Base-by-base conservation (phyloP, 2,797 vertebrate species). In the Rhodeus uyekii region DNA sequence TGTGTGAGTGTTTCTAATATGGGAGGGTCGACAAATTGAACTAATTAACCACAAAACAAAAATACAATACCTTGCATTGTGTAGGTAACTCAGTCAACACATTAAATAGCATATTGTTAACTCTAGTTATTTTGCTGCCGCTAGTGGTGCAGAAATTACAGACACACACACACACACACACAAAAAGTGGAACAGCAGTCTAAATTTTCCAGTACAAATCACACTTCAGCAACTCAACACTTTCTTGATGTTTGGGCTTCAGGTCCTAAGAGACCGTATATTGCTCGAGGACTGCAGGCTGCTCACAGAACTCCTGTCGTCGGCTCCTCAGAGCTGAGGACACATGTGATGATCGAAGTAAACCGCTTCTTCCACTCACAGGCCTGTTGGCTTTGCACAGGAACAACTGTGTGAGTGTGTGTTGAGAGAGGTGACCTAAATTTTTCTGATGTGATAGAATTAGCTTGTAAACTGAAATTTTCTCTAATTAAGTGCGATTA, bases 401-500 rank as follows among this genome's bases (percentile, higher is more conserved):
- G 22, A 60, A 71, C 78, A 71, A 44, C 53, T 69, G 69, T 73
- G 55, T 60, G 5, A 60, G 55, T 60, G 55, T 55, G 29, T 64
- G 60, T n/a, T 46, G 69, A 46, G 22, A 81, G 34, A 67, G 80
- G 46, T 82, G 80, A 82, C 80, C 80, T 46, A 76, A 2, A 82
- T 67, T 34, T 39, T 55, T 44, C 64, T 76, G 13, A 36, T 76
- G 80, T 82, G 48, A 76, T 76, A 58, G 63, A 82, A 76, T 76
- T 67, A 82, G 48, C 72, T 76, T 65, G 80, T 82, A 82, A 82
- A 82, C 80, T 76, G 27, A 76, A 44, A 76, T 60, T 24, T 75
- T 76, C 72, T 68, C 27, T 68, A 76, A 81, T 84, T 84, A 81
- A 53, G 64, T 36, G 53, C 64, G 73, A 76, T 84, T 81, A 84